Percentiles rank a stretch among this genome's conserved stretches.
Evolutionary conservation across 2,113 vertebrate species (phyloP).

Genomic region (Rhombomys opimus): DNA sequence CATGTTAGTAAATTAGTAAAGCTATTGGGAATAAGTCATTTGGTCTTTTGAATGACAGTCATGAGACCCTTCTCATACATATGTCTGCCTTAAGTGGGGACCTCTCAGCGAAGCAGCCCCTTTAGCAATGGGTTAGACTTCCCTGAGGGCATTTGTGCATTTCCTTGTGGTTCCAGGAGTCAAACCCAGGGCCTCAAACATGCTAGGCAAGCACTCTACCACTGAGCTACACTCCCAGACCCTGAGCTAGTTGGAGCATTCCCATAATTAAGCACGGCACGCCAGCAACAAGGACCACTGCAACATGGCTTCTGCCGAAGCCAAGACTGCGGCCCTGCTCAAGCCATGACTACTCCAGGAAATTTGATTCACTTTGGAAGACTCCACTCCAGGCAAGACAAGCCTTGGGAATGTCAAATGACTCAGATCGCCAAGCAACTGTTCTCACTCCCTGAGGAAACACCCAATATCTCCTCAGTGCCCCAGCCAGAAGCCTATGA

Average conservation of each 20-base stretch:
- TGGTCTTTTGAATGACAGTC: background rate
- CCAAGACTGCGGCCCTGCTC: background rate
- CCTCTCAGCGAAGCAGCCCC: background rate
- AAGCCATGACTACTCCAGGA: background rate
- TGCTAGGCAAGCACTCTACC: background rate
- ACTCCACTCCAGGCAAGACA: background rate
- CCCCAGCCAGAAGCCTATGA: background rate
- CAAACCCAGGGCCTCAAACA: background rate
- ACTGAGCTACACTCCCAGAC: too few species aligned
- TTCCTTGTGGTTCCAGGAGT: background rate
- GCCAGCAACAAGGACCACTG: background rate
- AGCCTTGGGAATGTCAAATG: background rate
- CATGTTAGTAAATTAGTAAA: background rate
- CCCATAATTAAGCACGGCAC: background rate
- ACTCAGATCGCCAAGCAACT: background rate
- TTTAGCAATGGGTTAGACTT: background rate
- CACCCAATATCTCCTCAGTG: too few species aligned
- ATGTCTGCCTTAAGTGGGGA: background rate
- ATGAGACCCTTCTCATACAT: background rate
- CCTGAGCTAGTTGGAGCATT: background rate
- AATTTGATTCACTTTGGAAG: background rate
- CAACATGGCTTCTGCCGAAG: background rate
- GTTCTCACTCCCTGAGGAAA: background rate
- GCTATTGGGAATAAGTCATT: background rate
- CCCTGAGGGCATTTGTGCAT: background rate